Evolutionary conservation across 2,113 vertebrate species (phyloP).

Genomic region (Phalacrocorax carbo): DNA sequence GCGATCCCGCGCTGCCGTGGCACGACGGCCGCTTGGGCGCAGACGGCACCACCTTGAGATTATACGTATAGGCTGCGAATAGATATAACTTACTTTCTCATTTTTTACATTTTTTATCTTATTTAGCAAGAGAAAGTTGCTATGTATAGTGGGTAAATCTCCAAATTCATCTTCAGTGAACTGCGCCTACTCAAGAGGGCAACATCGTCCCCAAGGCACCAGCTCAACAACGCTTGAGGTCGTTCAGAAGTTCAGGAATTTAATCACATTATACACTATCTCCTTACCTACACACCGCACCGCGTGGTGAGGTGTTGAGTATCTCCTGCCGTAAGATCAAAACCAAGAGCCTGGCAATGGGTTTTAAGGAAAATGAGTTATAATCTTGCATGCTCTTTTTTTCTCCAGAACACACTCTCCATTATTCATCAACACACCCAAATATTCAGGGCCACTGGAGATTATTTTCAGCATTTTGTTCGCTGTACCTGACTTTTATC

Average conservation of each 20-base stretch:
- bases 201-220: neutral
- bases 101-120: neutral
- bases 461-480: neutral
- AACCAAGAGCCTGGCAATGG: neutral
- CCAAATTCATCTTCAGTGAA: neutral
- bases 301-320: fast-evolving
- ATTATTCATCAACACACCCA: neutral
- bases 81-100: no score
- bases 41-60: neutral
- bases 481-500: neutral
- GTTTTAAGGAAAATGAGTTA: neutral
- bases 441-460: neutral
- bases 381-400: neutral
- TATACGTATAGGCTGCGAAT: fast-evolving
- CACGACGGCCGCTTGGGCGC: fast-evolving
- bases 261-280: neutral
- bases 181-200: neutral
- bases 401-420: neutral
- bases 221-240: neutral
- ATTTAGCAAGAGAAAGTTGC: neutral
- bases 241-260: neutral
- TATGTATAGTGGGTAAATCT: neutral
- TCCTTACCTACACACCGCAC: neutral
- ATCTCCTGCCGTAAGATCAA: neutral
- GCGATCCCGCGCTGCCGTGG: fast-evolving